A percentile compares a stretch with the other conserved stretches of the same genome.
These are phyloP conservation scores for Phyto melanocephala DNA, from an alignment of 2,888 invertebrate genomes.

Conservation along the genomic window DNA sequence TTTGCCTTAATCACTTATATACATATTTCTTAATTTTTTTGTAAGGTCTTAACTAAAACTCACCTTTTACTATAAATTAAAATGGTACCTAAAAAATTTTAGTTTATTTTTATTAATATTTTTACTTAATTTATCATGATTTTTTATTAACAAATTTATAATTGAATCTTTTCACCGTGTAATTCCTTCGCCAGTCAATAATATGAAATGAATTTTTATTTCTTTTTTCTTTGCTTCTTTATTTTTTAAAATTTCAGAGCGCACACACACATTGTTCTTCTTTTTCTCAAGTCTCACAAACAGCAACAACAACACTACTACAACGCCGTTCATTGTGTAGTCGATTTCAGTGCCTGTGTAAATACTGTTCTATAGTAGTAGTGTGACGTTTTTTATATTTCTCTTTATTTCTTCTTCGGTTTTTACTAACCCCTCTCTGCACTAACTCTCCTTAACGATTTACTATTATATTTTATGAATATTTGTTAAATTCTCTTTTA, in stretches of 20 bases:
- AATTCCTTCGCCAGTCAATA: conserved; percentile 57
- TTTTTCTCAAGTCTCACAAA: conserved; percentile 39
- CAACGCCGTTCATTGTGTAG: conserved; percentile 30
- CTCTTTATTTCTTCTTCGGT: conserved; percentile 14
- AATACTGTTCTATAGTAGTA: conserved; percentile 28
- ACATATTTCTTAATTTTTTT: background rate
- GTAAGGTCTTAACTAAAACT: conserved; percentile 4
- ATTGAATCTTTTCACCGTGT: conserved; percentile 54
- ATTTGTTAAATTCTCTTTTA: conserved; percentile 40
- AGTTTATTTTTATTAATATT: conserved; percentile 4
- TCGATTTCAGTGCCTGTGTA: conserved; percentile 37
- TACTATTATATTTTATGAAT: background rate
- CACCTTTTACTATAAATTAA: conserved; percentile 20
- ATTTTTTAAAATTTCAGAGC: conserved; percentile 47
- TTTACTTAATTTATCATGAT: conserved; percentile 13
- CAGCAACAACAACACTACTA: conserved; percentile 9
- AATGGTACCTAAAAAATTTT: background rate
- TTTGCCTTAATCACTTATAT: background rate
- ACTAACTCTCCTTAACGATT: background rate
- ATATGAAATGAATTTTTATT: conserved; percentile 61
- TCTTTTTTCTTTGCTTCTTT: conserved; percentile 48
- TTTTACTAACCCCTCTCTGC: background rate
- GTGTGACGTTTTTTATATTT: conserved; percentile 32
- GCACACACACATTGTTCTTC: conserved; percentile 48
- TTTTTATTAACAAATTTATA: conserved; percentile 30